phyloP scores from a whole-genome alignment of 2,888 invertebrate genomes.

The Elegia similella region DNA sequence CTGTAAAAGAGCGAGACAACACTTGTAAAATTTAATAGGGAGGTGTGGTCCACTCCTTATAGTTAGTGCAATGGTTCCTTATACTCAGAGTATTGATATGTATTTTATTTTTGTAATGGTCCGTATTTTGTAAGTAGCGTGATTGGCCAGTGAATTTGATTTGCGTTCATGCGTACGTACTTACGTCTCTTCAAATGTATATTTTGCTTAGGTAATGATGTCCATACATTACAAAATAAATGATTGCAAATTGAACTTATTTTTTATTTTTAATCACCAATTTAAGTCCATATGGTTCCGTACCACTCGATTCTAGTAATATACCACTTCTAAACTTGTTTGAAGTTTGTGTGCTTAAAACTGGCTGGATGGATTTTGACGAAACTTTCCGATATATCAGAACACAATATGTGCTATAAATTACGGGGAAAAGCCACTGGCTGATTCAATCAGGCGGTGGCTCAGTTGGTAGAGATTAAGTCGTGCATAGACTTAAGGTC shows the following conservation, averaged over 20 bases:
- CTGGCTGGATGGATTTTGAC: no score
- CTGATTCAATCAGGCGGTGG: no score
- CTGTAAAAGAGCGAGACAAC: no score
- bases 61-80: constrained; percentile 31
- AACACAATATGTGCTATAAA: no score
- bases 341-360: no score
- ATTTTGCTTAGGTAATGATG: constrained; percentile 56
- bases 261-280: constrained; percentile 8
- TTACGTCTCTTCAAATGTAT: constrained; percentile 46
- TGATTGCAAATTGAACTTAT: constrained; percentile 40
- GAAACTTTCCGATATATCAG: no score
- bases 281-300: no score
- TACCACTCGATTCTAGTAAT: no score
- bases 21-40: neutral
- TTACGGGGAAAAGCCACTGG: no score
- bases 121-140: constrained; percentile 14
- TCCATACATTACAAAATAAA: constrained; percentile 50
- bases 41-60: constrained; percentile 13
- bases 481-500: no score
- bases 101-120: constrained; percentile 21
- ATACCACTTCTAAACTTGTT: no score
- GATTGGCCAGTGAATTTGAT: constrained; percentile 26
- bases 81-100: constrained; percentile 26
- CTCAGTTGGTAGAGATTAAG: no score
- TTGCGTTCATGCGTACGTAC: constrained; percentile 37